Evolutionary conservation across 2,888 invertebrate genomes (phyloP), one percentile per base, ranked within the genome.

Genomic region (Clanis bilineata): DNA sequence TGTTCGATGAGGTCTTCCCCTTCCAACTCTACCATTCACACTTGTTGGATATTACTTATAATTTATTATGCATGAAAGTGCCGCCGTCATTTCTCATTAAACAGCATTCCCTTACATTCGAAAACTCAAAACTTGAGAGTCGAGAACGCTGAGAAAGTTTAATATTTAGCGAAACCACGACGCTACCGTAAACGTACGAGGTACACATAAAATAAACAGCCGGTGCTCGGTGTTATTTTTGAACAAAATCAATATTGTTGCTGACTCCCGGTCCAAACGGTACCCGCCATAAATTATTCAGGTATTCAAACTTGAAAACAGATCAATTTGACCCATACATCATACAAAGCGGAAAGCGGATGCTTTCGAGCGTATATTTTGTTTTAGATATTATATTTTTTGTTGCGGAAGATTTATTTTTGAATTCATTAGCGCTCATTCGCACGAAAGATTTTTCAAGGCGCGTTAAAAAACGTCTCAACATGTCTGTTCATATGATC

Each of bases 241-340:
- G 57, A 55, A 55, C 60, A 47, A 58, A 61, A 65, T 65, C 65
- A 62, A 65, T 65, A 65, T 51, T 60, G 57, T 22, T 51, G 22
- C 60, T 22, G 51, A 28, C 57, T 57, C 39, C 47, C 60, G 51
- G 44, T 60, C 39, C 51, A 22, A 60, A 57, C 60, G 51, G 22
- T 66, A 67, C 62, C 65, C 59, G 51, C 54, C 56, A 65, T 75
- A 66, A 79, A 76, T 77, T 73, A 80, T 80, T 78, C 71, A 74
- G 72, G 68, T 68, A 68, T 66, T 65, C 70, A 57, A 65, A 67
- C 62, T 68, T 64, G 55, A 61, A 61, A 45, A 56, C 63, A 63
- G 61, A 65, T 65, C 64, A 62, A 64, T 69, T 62, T 58, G 22
- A 59, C 59, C 59, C 54, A 55, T 44, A 36, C 51, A 60, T 56